Evolutionary conservation across 1,140 invertebrate genomes (phyloP).

Genomic region (Eubasilissa regina): DNA sequence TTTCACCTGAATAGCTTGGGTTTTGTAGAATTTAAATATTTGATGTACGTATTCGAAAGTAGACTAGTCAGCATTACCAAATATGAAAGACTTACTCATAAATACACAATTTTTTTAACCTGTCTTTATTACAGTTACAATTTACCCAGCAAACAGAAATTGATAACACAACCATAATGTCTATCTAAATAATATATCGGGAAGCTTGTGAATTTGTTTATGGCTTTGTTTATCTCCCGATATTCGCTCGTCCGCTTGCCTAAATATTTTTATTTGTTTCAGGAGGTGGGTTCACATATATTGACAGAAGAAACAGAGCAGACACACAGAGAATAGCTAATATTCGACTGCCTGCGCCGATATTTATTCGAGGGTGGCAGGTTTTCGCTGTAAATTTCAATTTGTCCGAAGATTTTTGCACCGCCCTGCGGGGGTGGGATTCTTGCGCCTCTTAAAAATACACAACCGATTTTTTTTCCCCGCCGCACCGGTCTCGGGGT

Average conservation of each 20-base stretch:
- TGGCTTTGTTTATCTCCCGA: constrained; percentile 26
- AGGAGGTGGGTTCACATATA: background rate
- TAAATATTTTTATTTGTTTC: constrained; percentile 32
- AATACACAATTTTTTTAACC: no score
- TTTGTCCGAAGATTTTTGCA: background rate
- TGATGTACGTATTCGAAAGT: no score
- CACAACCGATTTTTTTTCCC: background rate
- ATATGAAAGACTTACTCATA: no score
- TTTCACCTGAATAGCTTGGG: no score
- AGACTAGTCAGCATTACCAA: no score
- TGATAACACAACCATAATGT: no score
- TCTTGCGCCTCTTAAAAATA: background rate
- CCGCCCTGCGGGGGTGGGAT: background rate
- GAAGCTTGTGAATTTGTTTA: constrained; percentile 17
- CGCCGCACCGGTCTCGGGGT: background rate
- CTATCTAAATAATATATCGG: no score
- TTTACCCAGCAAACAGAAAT: no score
- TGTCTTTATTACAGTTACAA: no score
- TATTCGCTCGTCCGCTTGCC: background rate
- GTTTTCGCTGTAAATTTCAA: constrained; percentile 21
- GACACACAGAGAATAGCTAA: background rate
- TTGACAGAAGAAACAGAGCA: background rate
- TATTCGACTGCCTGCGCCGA: background rate
- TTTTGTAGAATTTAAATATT: no score
- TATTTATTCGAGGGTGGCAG: constrained; percentile 35